phyloP scores from a whole-genome alignment of 2,113 vertebrate species.

The Phalacrocorax pelagicus region DNA sequence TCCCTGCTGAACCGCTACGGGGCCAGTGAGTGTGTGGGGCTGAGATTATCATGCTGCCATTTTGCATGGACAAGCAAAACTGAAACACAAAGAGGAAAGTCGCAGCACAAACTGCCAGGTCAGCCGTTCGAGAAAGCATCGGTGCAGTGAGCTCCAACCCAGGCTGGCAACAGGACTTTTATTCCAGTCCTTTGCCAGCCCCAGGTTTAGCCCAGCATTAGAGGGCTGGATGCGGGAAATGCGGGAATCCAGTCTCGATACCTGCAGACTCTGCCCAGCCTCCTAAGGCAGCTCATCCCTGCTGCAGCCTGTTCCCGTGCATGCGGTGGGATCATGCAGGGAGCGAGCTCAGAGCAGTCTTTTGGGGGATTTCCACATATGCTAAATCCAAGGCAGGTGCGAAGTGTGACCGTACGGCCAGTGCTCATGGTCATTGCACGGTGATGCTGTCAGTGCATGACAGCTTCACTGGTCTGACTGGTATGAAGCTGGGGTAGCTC shows the following conservation, averaged over 20 bases:
- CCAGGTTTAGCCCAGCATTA: neutral
- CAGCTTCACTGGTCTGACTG: neutral
- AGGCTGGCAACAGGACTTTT: neutral
- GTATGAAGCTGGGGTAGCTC: neutral
- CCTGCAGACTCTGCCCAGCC: neutral
- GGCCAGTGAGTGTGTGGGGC: rapidly evolving
- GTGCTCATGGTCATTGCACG: neutral
- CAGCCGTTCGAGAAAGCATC: conserved; percentile 3
- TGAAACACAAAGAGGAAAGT: conserved; percentile 19
- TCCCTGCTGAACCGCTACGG: neutral
- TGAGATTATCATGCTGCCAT: neutral
- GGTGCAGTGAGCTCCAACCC: neutral
- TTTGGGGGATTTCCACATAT: neutral
- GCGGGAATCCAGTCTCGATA: neutral
- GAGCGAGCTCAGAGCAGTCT: neutral
- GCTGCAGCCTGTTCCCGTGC: neutral
- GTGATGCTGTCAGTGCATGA: neutral
- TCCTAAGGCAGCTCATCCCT: neutral
- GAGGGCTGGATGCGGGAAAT: neutral
- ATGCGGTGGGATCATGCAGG: rapidly evolving
- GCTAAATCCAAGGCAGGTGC: neutral
- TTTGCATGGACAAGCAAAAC: conserved; percentile 25
- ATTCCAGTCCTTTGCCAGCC: neutral
- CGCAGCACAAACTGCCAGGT: neutral
- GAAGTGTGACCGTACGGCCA: neutral